A percentile compares a stretch with the other conserved stretches of the same genome.
Conservation (phyloP, 1,140 invertebrate genomes). For the Papilio helenus region DNA sequence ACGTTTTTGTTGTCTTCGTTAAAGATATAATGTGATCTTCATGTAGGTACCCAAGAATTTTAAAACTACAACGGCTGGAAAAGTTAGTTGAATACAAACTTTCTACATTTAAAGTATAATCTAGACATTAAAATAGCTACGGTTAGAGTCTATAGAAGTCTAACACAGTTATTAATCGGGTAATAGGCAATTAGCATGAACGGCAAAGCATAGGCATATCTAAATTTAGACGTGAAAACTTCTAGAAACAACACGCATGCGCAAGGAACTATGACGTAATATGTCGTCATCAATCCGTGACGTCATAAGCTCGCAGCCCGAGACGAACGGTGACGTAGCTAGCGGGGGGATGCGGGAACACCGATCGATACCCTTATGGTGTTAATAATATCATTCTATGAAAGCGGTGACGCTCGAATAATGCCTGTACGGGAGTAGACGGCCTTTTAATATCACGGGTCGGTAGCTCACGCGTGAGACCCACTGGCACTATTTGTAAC, state of each 20-base stretch:
- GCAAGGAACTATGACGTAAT: slow-evolving; percentile 58
- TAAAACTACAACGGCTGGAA: too few species aligned
- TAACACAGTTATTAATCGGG: neutral
- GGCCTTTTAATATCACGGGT: slow-evolving; percentile 74
- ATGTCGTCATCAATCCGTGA: slow-evolving; percentile 62
- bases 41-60: too few species aligned
- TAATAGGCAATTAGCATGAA: slow-evolving; percentile 28
- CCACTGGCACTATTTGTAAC: slow-evolving; percentile 52
- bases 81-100: too few species aligned
- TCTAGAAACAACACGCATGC: slow-evolving; percentile 62
- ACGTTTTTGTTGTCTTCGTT: too few species aligned
- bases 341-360: slow-evolving; percentile 46
- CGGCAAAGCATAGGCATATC: slow-evolving; percentile 23
- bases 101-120: neutral
- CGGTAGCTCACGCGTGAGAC: slow-evolving; percentile 66
- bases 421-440: slow-evolving; percentile 58
- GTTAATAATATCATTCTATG: slow-evolving; percentile 64
- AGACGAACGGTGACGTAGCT: slow-evolving; percentile 65
- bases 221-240: slow-evolving; percentile 51
- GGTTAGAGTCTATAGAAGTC: neutral
- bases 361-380: slow-evolving; percentile 60
- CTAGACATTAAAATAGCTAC: neutral
- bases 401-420: slow-evolving; percentile 70
- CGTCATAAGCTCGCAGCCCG: slow-evolving; percentile 54
- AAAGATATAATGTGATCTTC: too few species aligned